phyloP scores from a whole-genome alignment of 2,888 invertebrate genomes.

The Lepidocyrtinus sp. region DNA sequence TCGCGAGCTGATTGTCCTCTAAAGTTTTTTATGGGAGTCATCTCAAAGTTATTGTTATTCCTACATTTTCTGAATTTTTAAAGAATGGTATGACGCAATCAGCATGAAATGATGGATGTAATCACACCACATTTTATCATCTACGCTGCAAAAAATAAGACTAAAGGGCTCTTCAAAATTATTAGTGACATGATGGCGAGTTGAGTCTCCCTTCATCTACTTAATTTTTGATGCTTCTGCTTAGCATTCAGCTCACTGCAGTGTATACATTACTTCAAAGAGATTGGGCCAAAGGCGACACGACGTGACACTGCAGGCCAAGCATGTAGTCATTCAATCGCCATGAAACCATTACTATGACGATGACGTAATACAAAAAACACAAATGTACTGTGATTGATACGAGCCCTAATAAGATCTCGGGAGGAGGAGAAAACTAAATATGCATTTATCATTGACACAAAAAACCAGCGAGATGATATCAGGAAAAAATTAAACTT shows the following conservation, averaged over 20 bases:
- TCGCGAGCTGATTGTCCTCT: no score
- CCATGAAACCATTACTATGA: slow-evolving; percentile 6
- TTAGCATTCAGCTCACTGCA: not conserved
- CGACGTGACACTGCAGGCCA: slow-evolving; percentile 11
- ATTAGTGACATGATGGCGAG: no score
- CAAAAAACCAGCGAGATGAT: not conserved
- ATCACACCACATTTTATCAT: no score
- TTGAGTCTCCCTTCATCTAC: not conserved
- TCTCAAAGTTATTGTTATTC: no score
- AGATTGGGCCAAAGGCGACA: slow-evolving; percentile 34
- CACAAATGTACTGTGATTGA: not conserved
- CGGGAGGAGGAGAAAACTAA: not conserved
- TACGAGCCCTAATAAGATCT: not conserved
- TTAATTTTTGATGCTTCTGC: not conserved
- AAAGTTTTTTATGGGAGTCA: no score
- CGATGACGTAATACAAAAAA: slow-evolving; percentile 23
- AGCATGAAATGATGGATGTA: no score
- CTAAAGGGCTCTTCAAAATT: not conserved
- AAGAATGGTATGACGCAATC: no score
- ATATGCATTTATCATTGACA: not conserved
- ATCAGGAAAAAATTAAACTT: not conserved
- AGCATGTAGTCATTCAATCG: not conserved
- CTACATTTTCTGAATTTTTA: no score
- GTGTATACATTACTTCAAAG: slow-evolving; percentile 2
- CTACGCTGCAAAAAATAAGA: no score